These are phyloP conservation scores for Alectoris magna DNA, from an alignment of 2,797 vertebrate species.

Conservation along the genomic window DNA sequence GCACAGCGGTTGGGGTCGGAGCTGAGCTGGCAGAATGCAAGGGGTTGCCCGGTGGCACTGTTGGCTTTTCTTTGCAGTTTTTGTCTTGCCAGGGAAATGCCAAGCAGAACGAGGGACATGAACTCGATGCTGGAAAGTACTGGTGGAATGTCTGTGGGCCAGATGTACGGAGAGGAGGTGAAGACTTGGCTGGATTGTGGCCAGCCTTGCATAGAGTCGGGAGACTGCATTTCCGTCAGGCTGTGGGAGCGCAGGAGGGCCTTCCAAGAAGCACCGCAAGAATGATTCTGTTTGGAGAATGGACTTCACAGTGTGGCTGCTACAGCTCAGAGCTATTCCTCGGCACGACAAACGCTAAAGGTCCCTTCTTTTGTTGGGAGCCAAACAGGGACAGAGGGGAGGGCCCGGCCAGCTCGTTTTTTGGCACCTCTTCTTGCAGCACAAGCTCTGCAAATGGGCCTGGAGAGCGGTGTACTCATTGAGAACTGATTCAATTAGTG, in stretches of 20 bases:
- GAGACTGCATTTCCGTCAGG: not conserved
- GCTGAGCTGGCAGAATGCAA: not conserved
- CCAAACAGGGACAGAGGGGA: not conserved
- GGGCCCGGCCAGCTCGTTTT: not conserved
- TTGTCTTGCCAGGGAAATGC: not conserved
- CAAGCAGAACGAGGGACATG: not conserved
- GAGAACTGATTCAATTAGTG: not conserved
- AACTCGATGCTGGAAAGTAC: not conserved
- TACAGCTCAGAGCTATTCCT: not conserved
- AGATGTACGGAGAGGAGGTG: not conserved
- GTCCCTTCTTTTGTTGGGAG: not conserved
- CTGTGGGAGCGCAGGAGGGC: not conserved
- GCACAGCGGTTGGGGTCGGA: not conserved
- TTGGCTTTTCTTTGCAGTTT: accelerated
- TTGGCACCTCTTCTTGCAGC: not conserved
- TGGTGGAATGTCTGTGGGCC: not conserved
- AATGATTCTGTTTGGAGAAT: not conserved
- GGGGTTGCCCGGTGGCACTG: not conserved
- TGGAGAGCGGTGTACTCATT: not conserved
- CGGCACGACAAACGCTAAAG: not conserved
- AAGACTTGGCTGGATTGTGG: not conserved
- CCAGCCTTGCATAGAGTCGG: not conserved
- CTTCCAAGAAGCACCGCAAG: not conserved
- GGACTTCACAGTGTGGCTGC: not conserved
- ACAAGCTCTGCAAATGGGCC: not conserved